A percentile compares a stretch with the other conserved stretches of the same genome.
Evolutionary conservation across 2,888 invertebrate genomes (phyloP).

Genomic region (Neocrepidodera transversa): DNA sequence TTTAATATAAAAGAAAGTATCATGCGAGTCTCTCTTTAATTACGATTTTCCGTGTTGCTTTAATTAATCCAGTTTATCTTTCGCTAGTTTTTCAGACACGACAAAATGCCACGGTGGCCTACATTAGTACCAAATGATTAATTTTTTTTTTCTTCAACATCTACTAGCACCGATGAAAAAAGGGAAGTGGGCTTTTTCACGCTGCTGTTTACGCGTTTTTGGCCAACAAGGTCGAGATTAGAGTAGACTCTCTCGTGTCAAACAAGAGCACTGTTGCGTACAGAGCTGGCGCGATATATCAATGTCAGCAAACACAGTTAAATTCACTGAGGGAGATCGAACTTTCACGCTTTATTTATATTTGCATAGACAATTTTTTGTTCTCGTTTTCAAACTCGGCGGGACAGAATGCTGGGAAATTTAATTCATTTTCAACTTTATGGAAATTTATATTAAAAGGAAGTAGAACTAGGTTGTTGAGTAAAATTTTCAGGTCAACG

Average conservation of each 20-base stretch:
- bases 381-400: conserved; percentile 14
- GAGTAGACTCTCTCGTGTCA: conserved; percentile 21
- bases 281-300: conserved; percentile 30
- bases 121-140: conserved; percentile 22
- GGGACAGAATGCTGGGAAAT: conserved; percentile 15
- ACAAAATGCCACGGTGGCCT: conserved; percentile 19
- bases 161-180: background rate
- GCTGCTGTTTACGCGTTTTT: conserved; percentile 27
- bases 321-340: conserved; percentile 34
- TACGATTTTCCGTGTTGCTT: conserved; percentile 25
- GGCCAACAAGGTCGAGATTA: conserved; percentile 19
- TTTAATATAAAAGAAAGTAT: conserved; percentile 6
- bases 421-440: conserved; percentile 28
- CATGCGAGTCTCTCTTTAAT: conserved; percentile 24
- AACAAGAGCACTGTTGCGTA: conserved; percentile 36
- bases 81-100: conserved; percentile 20
- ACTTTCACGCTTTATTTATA: conserved; percentile 34
- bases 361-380: conserved; percentile 31
- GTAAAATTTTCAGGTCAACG: background rate
- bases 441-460: no score
- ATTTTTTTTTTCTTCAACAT: conserved; percentile 18
- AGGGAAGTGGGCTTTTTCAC: conserved; percentile 16
- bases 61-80: conserved; percentile 26
- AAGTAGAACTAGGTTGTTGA: background rate
- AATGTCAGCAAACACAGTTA: conserved; percentile 34